Evolutionary conservation across 2,888 invertebrate genomes (phyloP).

Genomic region (Netelia melanura): DNA sequence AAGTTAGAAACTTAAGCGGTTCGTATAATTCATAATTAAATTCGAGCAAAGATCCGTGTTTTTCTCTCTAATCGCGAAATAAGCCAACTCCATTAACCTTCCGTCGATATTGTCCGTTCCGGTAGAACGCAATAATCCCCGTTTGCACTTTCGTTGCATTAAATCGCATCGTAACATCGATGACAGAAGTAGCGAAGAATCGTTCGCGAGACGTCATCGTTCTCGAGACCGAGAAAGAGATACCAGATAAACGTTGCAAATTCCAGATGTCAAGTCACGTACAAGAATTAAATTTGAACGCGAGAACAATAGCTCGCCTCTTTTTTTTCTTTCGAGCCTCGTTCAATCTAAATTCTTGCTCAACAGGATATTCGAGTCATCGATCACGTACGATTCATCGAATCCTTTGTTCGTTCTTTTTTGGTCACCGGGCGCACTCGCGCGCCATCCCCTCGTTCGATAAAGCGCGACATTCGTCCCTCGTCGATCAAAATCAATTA

Average conservation of each 20-base stretch:
- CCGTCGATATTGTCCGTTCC: neutral
- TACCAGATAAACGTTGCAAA: constrained; percentile 21
- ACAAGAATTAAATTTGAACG: constrained; percentile 3
- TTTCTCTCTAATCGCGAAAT: constrained; percentile 7
- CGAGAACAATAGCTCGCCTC: constrained; percentile 1
- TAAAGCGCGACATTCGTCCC: no score
- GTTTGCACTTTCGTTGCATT: neutral
- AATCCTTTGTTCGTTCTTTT: no score
- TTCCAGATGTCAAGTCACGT: constrained; percentile 30
- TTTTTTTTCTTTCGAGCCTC: neutral
- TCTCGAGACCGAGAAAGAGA: neutral
- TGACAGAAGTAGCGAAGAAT: neutral
- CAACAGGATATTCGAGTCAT: constrained; percentile 8
- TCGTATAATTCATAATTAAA: neutral
- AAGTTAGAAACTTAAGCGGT: neutral
- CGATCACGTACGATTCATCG: constrained; percentile 20
- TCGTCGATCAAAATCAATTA: no score
- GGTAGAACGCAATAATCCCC: neutral
- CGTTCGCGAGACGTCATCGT: neutral
- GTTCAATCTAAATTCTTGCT: neutral
- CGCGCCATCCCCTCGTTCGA: no score
- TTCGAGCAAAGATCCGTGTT: constrained; percentile 18
- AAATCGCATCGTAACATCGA: neutral
- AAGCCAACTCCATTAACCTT: neutral
- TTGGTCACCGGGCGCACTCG: no score